Evolutionary conservation across 2,888 invertebrate genomes (phyloP), one percentile per base, ranked within the genome.

Genomic region (Papilio gigon): DNA sequence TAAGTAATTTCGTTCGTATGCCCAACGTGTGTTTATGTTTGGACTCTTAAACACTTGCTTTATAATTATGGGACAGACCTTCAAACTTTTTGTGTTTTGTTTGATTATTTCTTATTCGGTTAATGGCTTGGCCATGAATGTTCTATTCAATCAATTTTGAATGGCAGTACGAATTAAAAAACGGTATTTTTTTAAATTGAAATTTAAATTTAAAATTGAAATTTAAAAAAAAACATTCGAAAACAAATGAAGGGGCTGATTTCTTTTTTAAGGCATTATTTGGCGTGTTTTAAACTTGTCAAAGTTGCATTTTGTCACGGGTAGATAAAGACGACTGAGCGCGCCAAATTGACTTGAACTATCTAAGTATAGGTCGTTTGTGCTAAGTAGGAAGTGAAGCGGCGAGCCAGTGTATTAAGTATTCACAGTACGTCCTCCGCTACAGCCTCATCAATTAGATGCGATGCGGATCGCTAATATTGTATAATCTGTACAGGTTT

Each of bases 391-490:
- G 67, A 70, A 70, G 65, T 65, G 6, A 35, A 25, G 44, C 33
- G 11, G 47, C 37, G 42, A 60, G 17, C 65, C 65, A 42, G 58
- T 50, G 60, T 70, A 71, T 77, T 74, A 71, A 62, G 65, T 77
- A 84, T 81, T 82, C 80, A 74, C 70, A 75, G 69, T 71, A 77
- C 77, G 75, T 73, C 70, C 70, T 73, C 75, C 76, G 75, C 76
- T 75, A 77, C 78, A 77, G 75, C 78, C 76, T 73, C 81, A 76
- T 79, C 82, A 79, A 82, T 83, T 83, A 82, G 78, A 81, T 74
- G 77, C 76, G 80, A 78, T 73, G 77, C 73, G 71, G 75, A 74
- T 76, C 65, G 65, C 65, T 65, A 75, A 76, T 73, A 73, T 80
- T 82, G 76, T 76, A 78, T 80, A 82, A 83, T 77, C 73, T 77